These are phyloP conservation scores for Caenorhabditis doughertyi DNA, from an alignment of 2,888 invertebrate species.

Conservation along the genomic window DNA sequence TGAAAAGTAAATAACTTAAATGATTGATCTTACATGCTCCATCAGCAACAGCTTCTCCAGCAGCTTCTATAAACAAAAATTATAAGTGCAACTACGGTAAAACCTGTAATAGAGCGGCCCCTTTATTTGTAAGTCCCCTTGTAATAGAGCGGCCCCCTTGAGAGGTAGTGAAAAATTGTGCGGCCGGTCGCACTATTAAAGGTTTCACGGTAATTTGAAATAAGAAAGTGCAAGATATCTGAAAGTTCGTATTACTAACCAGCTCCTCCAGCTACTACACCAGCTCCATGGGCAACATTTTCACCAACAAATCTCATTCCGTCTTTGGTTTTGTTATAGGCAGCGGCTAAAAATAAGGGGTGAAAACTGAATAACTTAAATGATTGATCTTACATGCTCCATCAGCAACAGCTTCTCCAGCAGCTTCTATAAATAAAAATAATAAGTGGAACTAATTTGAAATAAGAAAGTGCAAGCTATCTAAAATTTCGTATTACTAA, in stretches of 20 bases:
- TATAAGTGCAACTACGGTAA: too few species aligned
- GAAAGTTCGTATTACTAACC: background rate
- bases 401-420: background rate
- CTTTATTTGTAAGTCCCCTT: background rate
- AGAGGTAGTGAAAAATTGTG: background rate
- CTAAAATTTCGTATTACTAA: background rate
- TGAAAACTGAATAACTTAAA: constrained; percentile 2
- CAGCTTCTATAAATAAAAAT: constrained; percentile 14
- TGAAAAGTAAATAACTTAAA: constrained; percentile 2
- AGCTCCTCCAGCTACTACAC: constrained; percentile 47
- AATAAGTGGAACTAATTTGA: too few species aligned
- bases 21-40: too few species aligned
- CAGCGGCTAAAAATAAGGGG: constrained; percentile 7
- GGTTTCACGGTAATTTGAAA: too few species aligned
- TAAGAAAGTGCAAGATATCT: too few species aligned
- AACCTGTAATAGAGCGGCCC: background rate
- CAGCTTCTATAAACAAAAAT: constrained; percentile 12
- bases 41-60: background rate
- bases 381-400: too few species aligned
- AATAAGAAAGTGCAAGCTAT: too few species aligned
- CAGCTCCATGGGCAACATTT: constrained; percentile 37
- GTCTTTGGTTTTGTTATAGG: constrained; percentile 30
- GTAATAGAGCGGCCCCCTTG: too few species aligned
- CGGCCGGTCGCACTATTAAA: too few species aligned
- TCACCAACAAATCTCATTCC: constrained; percentile 16